phyloP scores from a whole-genome alignment of 1,140 invertebrate species.

The Anadara kagoshimensis region DNA sequence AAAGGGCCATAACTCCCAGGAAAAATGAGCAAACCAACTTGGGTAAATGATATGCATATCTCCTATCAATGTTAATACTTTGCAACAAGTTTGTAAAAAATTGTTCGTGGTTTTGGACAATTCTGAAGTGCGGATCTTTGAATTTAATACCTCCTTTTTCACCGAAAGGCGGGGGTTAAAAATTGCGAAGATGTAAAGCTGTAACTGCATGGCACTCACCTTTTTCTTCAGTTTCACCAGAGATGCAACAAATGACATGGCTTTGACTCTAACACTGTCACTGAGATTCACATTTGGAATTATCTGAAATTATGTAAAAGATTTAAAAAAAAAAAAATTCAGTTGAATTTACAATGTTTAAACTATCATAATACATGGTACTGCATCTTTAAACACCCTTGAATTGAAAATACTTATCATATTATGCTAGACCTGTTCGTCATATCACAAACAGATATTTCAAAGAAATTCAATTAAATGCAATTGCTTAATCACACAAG shows the following conservation, averaged over 20 bases:
- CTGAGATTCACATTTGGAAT: conserved; percentile 77
- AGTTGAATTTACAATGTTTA: not conserved
- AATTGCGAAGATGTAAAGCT: conserved; percentile 73
- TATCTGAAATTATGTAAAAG: conserved; percentile 44
- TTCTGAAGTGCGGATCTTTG: too few species aligned
- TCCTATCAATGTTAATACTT: too few species aligned
- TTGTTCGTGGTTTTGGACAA: too few species aligned
- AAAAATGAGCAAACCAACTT: too few species aligned
- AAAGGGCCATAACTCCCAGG: too few species aligned
- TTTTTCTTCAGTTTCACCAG: conserved; percentile 83
- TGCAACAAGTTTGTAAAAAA: too few species aligned
- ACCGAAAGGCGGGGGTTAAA: conserved; percentile 63
- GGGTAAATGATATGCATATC: too few species aligned
- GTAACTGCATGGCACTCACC: conserved; percentile 59
- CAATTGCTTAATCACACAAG: too few species aligned
- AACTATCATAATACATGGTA: not conserved
- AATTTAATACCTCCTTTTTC: conserved; percentile 62
- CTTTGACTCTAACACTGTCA: conserved; percentile 80
- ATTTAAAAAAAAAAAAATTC: not conserved
- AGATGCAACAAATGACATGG: conserved; percentile 80
- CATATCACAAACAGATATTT: too few species aligned
- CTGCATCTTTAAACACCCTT: not conserved
- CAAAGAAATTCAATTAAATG: too few species aligned
- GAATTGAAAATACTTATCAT: too few species aligned
- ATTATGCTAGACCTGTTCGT: too few species aligned